A percentile compares a stretch with the other conserved stretches of the same genome.
phyloP scores from a whole-genome alignment of 2,113 vertebrate genomes.

The Blennius ocellaris region DNA sequence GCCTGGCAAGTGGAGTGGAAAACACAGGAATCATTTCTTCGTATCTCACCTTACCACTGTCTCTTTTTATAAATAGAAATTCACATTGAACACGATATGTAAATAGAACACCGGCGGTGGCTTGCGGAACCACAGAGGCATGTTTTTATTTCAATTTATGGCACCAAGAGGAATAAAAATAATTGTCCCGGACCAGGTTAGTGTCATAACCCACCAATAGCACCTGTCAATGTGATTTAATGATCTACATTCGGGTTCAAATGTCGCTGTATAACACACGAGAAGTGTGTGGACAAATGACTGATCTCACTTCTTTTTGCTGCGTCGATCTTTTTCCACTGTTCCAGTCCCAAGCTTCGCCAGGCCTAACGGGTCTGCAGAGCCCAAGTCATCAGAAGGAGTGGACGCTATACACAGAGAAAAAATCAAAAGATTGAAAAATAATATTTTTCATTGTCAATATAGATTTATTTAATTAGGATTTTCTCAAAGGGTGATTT shows the following conservation, averaged over 20 bases:
- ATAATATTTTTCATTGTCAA: not conserved
- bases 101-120: slow-evolving; percentile 16
- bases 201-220: not conserved
- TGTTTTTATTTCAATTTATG: slow-evolving; percentile 4
- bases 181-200: not conserved
- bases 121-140: not conserved
- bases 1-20: slow-evolving; percentile 77
- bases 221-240: not conserved
- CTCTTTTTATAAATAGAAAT: slow-evolving; percentile 52
- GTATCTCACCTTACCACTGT: slow-evolving; percentile 39
- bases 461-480: not conserved
- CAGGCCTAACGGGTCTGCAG: slow-evolving; percentile 89
- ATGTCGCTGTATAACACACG: slow-evolving; percentile 1
- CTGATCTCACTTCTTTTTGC: slow-evolving; percentile 91
- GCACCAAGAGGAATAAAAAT: not conserved
- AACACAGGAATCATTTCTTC: slow-evolving; percentile 34
- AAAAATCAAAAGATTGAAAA: slow-evolving; percentile 17
- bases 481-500: not conserved
- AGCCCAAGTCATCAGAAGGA: slow-evolving; percentile 89
- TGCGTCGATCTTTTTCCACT: slow-evolving; percentile 91
- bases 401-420: slow-evolving; percentile 85
- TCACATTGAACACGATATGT: slow-evolving; percentile 17
- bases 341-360: slow-evolving; percentile 89
- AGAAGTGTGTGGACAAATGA: slow-evolving; percentile 14
- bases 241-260: slow-evolving; percentile 1